Conservation (phyloP, 2,113 vertebrate genomes). For the Pachycephala philippinensis region DNA sequence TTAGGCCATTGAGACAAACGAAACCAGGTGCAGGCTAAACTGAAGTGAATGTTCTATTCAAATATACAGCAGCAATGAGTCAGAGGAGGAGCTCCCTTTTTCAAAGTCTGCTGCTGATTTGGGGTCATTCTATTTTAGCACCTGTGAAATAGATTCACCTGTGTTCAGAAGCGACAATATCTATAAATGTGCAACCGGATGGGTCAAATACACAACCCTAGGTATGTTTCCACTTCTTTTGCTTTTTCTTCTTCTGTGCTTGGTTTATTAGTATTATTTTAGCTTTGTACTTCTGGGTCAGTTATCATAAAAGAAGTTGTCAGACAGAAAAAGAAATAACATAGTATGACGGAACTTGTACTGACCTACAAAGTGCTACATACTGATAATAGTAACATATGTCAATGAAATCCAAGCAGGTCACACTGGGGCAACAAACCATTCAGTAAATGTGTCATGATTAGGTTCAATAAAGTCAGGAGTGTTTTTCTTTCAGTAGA, state of each 20-base stretch:
- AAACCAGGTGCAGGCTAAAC: background rate
- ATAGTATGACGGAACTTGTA: background rate
- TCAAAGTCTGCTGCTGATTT: background rate
- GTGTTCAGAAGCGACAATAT: background rate
- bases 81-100: background rate
- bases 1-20: background rate
- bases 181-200: background rate
- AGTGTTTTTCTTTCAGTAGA: background rate
- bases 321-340: background rate
- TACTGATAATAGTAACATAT: background rate
- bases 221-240: background rate
- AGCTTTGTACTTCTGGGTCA: background rate
- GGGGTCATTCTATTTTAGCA: background rate
- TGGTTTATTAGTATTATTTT: background rate
- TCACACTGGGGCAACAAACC: background rate
- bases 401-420: background rate
- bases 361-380: background rate
- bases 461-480: background rate
- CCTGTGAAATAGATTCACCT: background rate
- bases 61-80: background rate
- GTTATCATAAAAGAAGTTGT: background rate
- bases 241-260: background rate
- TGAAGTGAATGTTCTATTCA: background rate
- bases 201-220: background rate
- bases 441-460: background rate